A percentile compares a stretch with the other conserved stretches of the same genome.
phyloP scores from a whole-genome alignment of 2,797 vertebrate genomes.

The Sebastes paucispinis region DNA sequence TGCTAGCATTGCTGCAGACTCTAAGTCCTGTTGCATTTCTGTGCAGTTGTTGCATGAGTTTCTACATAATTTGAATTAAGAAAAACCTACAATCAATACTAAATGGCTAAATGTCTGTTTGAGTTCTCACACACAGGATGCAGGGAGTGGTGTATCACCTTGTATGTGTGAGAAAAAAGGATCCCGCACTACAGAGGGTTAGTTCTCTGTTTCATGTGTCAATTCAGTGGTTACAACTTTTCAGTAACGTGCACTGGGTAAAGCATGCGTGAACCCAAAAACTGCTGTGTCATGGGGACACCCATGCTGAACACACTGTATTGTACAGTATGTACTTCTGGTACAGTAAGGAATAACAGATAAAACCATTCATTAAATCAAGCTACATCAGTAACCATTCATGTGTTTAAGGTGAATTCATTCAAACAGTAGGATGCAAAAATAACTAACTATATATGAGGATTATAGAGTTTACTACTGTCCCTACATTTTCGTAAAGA shows the following conservation, averaged over 20 bases:
- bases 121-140: conserved; percentile 4
- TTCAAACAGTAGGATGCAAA: background rate
- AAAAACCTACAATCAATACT: background rate
- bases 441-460: background rate
- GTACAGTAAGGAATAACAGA: background rate
- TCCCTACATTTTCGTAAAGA: background rate
- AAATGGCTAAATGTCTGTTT: background rate
- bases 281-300: no score
- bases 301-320: background rate
- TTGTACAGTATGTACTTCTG: background rate
- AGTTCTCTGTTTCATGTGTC: background rate
- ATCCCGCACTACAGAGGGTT: background rate
- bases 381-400: background rate
- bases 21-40: background rate
- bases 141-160: background rate
- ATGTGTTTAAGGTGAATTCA: background rate
- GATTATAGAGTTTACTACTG: no score
- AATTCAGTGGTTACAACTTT: background rate
- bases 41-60: background rate
- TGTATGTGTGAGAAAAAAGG: background rate
- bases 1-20: no score
- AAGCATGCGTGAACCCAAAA: background rate
- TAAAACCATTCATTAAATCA: background rate
- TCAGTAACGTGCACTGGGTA: background rate
- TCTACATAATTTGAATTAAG: background rate